Base-by-base conservation (phyloP, 2,888 invertebrate genomes). In the Abrostola triplasia region DNA sequence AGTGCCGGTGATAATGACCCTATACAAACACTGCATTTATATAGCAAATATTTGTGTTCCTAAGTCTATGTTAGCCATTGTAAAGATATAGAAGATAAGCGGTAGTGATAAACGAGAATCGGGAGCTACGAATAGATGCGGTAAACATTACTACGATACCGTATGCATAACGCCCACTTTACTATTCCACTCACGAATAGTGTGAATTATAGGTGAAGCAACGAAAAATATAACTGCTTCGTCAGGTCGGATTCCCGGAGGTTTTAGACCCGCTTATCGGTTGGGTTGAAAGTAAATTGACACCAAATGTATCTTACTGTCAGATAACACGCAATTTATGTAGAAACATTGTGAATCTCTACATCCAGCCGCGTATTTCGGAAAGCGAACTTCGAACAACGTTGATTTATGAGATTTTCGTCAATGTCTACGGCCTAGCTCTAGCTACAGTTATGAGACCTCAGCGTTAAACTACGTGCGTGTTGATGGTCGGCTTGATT, bases 321-420 rank as follows among this genome's bases (percentile, higher is more conserved):
- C 70, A 67, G 71, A 72, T 77, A 77, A 59, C 65, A 49, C 36
- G 58, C 58, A 67, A 61, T 65, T 59, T 69, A 67, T 69, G 55
- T 58, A 48, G 40, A 62, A 60, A 54, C 67, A 61, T 54, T 61
- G 49, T 67, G 66, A 62, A 64, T 67, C 56, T 36, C 55, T 64
- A 64, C 38, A 51, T 68, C 59, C 47, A 24, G 49, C 13, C 44
- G 58, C 40, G 50, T 71, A 59, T 64, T 67, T 47, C 59, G 64
- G 51, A 56, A 70, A 71, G 64, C 58, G 53, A 69, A 70, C 67
- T 66, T 63, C 64, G 59, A 58, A 74, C 55, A 70, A 66, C 72
- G 84, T 84, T 86, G 86, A 86, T 84, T 87, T 81, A 79, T 73
- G 84, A 89, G 79, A 84, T 79, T 81, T 79, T 80, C 70, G 76